These are phyloP conservation scores for Nesidiocoris tenuis DNA, from an alignment of 2,888 invertebrate species.

Conservation along the genomic window DNA sequence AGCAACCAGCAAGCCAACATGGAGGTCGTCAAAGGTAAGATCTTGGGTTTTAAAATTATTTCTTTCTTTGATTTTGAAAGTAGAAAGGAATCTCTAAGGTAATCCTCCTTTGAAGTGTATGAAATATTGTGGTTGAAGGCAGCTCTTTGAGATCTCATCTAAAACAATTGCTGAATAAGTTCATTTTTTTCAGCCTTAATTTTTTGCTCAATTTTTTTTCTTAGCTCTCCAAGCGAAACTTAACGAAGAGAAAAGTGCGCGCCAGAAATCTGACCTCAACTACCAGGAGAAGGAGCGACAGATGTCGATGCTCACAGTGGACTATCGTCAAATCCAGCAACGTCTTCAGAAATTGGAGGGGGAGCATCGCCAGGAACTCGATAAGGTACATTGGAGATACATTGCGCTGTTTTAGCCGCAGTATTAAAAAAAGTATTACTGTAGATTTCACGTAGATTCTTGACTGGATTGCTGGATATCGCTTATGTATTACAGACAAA, in stretches of 20 bases:
- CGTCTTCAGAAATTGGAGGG: constrained; percentile 85
- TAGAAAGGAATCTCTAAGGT: too few relatives aligned
- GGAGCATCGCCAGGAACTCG: constrained; percentile 85
- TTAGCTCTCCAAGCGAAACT: constrained; percentile 78
- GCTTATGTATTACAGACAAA: constrained; percentile 69
- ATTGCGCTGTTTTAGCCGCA: neutral
- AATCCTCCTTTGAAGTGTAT: too few relatives aligned
- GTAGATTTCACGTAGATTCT: too few relatives aligned
- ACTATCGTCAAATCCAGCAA: constrained; percentile 91
- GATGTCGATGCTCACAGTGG: constrained; percentile 91
- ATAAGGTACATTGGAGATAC: too few relatives aligned
- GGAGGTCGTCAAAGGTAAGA: constrained; percentile 83
- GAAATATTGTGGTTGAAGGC: too few relatives aligned
- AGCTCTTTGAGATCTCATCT: too few relatives aligned
- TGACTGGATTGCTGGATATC: neutral
- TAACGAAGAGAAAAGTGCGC: constrained; percentile 83
- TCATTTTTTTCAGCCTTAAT: too few relatives aligned
- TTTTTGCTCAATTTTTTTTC: too few relatives aligned
- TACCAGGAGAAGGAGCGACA: constrained; percentile 91
- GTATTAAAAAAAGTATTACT: too few relatives aligned
- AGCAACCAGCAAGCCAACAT: constrained; percentile 90
- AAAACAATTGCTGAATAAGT: neutral
- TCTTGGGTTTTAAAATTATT: too few relatives aligned
- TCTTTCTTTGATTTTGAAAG: too few relatives aligned
- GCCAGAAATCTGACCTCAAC: constrained; percentile 81